Evolutionary conservation across 2,113 vertebrate species (phyloP).

Genomic region (Cebus imitator): DNA sequence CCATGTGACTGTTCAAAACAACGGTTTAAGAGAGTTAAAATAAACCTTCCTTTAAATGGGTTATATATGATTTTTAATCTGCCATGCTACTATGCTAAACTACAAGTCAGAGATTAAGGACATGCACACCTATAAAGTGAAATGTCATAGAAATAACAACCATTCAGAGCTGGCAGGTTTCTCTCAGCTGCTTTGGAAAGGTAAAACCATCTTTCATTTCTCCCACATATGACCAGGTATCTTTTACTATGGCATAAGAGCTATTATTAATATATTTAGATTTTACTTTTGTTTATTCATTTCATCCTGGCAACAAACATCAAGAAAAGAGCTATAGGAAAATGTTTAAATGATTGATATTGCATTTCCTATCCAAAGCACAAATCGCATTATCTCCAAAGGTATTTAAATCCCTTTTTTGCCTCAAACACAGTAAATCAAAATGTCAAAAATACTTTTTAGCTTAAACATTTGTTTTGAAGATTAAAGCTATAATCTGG

Average conservation of each 20-base stretch:
- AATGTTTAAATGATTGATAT: conserved; percentile 50
- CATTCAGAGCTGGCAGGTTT: neutral
- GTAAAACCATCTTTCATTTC: neutral
- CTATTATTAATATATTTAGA: neutral
- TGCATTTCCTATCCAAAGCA: conserved; percentile 35
- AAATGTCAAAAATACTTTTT: conserved; percentile 57
- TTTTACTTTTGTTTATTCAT: conserved; percentile 45
- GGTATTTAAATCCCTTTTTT: conserved; percentile 32
- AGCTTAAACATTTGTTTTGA: conserved; percentile 59
- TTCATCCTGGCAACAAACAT: conserved; percentile 2
- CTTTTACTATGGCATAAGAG: neutral
- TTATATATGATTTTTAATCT: neutral
- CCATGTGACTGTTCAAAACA: neutral
- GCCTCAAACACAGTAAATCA: conserved; percentile 54
- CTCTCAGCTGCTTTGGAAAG: neutral
- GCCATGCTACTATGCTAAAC: neutral
- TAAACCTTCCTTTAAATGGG: neutral
- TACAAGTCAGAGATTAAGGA: neutral
- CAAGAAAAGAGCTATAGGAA: neutral
- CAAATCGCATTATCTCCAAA: conserved; percentile 61
- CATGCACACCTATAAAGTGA: neutral
- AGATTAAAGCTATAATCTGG: conserved; percentile 36
- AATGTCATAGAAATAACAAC: neutral
- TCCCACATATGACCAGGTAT: neutral
- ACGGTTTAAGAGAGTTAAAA: neutral